These are phyloP conservation scores for Climacteris rufus DNA, from an alignment of 2,113 vertebrate genomes.

Conservation along the genomic window DNA sequence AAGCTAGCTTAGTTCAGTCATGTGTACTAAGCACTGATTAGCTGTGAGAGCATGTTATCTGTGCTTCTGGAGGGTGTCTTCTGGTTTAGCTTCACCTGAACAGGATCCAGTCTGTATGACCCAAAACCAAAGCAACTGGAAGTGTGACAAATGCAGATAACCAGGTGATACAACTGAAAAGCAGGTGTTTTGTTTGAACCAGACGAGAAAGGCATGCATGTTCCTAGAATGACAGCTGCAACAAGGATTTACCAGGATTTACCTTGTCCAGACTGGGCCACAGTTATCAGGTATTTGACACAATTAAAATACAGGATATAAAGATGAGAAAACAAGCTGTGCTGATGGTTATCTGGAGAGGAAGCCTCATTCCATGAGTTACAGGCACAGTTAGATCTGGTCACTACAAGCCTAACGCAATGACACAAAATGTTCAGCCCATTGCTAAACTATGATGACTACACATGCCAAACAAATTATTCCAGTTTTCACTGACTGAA, in stretches of 20 bases:
- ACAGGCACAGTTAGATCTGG: background rate
- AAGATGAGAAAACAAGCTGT: background rate
- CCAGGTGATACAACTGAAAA: background rate
- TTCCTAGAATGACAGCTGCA: background rate
- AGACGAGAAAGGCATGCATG: accelerated
- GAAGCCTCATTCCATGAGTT: background rate
- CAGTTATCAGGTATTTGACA: background rate
- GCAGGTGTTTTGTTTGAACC: accelerated
- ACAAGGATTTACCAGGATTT: background rate
- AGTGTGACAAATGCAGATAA: background rate
- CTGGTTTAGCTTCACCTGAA: background rate
- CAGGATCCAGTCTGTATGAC: background rate
- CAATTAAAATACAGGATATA: background rate
- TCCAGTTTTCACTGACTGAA: background rate
- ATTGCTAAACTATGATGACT: background rate
- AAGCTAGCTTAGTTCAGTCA: background rate
- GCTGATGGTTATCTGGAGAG: background rate
- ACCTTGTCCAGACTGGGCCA: background rate
- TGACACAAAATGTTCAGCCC: background rate
- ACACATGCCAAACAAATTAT: background rate
- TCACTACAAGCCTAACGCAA: background rate
- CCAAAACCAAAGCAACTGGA: background rate
- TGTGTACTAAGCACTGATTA: background rate
- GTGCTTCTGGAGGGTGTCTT: background rate
- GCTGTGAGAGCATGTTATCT: accelerated